Evolutionary conservation across 2,113 vertebrate species (phyloP).

Genomic region (Lepidothrix coronata): DNA sequence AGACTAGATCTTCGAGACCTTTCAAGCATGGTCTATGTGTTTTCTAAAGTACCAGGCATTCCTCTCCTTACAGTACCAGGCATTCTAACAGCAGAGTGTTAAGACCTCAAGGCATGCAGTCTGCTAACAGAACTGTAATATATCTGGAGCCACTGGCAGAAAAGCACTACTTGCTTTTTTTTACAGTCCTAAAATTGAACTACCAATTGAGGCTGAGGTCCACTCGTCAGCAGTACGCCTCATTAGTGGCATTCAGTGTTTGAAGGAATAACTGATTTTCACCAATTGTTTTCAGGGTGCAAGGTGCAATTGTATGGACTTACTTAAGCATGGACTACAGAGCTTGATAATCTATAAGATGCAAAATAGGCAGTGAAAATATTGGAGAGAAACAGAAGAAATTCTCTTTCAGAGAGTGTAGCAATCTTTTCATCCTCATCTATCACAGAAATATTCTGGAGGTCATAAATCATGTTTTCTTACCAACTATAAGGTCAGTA

Average conservation of each 20-base stretch:
- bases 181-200: not conserved
- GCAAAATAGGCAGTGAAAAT: not conserved
- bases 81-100: not conserved
- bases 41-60: not conserved
- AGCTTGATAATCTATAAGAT: not conserved
- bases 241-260: not conserved
- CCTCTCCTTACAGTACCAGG: not conserved
- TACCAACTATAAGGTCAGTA: not conserved
- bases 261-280: not conserved
- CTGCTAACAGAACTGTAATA: not conserved
- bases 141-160: not conserved
- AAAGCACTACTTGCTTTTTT: not conserved
- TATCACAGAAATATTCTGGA: not conserved
- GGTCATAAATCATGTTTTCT: not conserved
- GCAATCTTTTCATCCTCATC: not conserved
- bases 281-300: not conserved
- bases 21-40: not conserved
- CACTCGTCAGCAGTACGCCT: not conserved
- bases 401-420: not conserved
- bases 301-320: not conserved
- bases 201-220: not conserved
- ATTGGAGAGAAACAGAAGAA: not conserved
- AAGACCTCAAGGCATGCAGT: not conserved
- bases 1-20: not conserved
- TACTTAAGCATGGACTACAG: fast-evolving